phyloP scores from a whole-genome alignment of 1,140 invertebrate species.

The Dendroctonus valens region DNA sequence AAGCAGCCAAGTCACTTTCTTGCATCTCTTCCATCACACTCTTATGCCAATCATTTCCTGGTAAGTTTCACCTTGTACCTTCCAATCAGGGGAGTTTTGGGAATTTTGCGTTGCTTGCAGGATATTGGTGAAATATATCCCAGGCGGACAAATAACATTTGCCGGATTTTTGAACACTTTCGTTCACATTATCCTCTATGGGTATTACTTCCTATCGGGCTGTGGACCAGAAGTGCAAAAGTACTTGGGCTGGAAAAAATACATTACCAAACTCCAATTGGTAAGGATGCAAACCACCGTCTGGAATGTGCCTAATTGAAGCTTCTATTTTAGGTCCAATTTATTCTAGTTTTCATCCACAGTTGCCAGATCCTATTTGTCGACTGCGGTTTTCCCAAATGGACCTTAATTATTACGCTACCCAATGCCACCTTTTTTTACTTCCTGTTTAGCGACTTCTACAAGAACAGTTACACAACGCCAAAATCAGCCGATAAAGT shows the following conservation, averaged over 20 bases:
- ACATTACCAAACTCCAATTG: conserved; percentile 82
- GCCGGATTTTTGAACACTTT: conserved; percentile 83
- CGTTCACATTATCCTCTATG: conserved; percentile 83
- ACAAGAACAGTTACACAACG: conserved; percentile 42
- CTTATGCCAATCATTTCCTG: conserved; percentile 60
- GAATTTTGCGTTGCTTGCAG: neutral
- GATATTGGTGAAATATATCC: conserved; percentile 47
- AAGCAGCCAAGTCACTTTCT: conserved; percentile 68
- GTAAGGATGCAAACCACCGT: conserved; percentile 51
- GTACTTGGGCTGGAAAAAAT: conserved; percentile 90
- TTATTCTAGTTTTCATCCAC: conserved; percentile 75
- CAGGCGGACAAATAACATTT: conserved; percentile 78
- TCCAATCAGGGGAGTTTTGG: neutral
- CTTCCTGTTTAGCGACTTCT: conserved; percentile 76
- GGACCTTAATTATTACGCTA: conserved; percentile 69
- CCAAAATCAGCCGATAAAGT: neutral
- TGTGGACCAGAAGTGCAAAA: conserved; percentile 79
- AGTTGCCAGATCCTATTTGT: conserved; percentile 78
- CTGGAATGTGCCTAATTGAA: neutral
- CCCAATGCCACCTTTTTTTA: conserved; percentile 81
- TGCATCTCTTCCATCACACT: conserved; percentile 74
- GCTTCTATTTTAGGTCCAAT: conserved; percentile 64
- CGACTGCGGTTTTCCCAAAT: conserved; percentile 81
- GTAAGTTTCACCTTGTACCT: neutral
- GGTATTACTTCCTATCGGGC: conserved; percentile 79